Evolutionary conservation across 2,888 invertebrate genomes (phyloP).

Genomic region (Mimumesa dahlbomi): DNA sequence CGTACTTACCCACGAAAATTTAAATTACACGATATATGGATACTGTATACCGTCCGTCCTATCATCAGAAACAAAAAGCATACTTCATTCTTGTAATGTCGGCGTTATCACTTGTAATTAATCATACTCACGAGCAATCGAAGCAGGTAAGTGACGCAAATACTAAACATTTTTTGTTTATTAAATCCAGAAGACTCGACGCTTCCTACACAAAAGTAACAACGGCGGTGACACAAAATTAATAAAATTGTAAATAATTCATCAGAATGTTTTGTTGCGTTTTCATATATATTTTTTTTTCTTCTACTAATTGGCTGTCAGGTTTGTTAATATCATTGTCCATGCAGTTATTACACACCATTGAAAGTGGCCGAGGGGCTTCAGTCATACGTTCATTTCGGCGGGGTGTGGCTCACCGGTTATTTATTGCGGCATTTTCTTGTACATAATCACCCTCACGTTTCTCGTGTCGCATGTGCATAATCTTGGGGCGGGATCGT

Average conservation of each 20-base stretch:
- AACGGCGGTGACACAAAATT: conserved; percentile 45
- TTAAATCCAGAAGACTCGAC: conserved; percentile 38
- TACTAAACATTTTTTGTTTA: conserved; percentile 47
- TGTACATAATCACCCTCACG: conserved; percentile 60
- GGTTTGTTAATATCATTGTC: conserved; percentile 71
- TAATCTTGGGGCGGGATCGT: conserved; percentile 36
- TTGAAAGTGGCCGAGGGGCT: conserved; percentile 47
- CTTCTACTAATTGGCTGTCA: conserved; percentile 75
- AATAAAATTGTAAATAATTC: conserved; percentile 59
- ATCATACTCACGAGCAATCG: conserved; percentile 11
- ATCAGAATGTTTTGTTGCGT: conserved; percentile 60
- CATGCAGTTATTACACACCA: conserved; percentile 48
- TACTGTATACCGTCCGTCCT: no score
- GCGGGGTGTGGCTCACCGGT: conserved; percentile 67
- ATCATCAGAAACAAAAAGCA: neutral
- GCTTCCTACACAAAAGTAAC: conserved; percentile 49
- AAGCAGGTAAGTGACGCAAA: conserved; percentile 60
- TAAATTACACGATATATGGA: no score
- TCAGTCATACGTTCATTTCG: conserved; percentile 63
- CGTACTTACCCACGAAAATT: no score
- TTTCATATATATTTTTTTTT: conserved; percentile 23
- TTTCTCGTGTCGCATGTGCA: conserved; percentile 56
- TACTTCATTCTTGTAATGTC: neutral
- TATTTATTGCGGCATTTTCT: conserved; percentile 45
- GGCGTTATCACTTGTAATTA: neutral